Evolutionary conservation across 2,888 invertebrate genomes (phyloP).

Genomic region (Keiferia lycopersicella): DNA sequence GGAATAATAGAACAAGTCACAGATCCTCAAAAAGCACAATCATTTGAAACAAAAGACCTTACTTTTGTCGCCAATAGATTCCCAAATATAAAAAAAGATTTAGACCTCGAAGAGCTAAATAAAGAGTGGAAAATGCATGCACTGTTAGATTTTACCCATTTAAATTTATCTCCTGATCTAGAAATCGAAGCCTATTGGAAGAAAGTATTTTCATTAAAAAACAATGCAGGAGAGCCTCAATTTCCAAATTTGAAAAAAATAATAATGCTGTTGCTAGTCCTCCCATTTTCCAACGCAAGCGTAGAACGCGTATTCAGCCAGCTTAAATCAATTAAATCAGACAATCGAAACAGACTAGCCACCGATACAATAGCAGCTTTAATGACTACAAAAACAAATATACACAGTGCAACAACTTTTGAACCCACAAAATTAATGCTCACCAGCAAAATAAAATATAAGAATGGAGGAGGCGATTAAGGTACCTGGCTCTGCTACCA

Average conservation of each 20-base stretch:
- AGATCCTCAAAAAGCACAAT: constrained; percentile 22
- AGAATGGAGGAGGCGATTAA: too few relatives aligned
- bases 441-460: too few relatives aligned
- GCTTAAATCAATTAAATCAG: constrained; percentile 34
- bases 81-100: background rate
- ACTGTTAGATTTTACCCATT: background rate
- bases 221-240: background rate
- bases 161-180: background rate
- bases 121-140: constrained; percentile 14
- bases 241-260: constrained; percentile 34
- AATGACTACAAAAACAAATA: constrained; percentile 34
- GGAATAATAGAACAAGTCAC: constrained; percentile 19
- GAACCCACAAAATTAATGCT: too few relatives aligned
- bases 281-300: constrained; percentile 37
- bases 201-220: too few relatives aligned
- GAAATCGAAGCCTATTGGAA: too few relatives aligned
- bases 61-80: too few relatives aligned
- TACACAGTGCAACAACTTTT: too few relatives aligned
- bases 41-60: constrained; percentile 13
- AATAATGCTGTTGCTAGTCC: constrained; percentile 32
- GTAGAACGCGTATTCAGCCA: constrained; percentile 39
- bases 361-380: constrained; percentile 35
- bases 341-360: constrained; percentile 32
- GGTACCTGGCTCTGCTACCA: too few relatives aligned
- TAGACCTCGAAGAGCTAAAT: constrained; percentile 11